phyloP scores from a whole-genome alignment of 2,888 invertebrate species.

The Drosophila testacea region DNA sequence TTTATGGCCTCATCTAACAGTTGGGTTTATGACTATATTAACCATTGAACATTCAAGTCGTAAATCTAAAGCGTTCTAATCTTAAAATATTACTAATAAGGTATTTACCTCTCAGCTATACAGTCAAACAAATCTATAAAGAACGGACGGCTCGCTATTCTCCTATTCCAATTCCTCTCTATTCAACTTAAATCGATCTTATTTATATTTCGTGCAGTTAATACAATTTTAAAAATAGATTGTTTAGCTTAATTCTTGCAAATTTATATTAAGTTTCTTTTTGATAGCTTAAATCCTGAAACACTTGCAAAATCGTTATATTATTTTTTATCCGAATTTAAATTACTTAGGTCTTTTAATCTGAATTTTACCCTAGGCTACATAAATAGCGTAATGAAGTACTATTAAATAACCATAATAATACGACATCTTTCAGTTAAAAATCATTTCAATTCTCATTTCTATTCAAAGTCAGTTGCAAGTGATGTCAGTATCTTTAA shows the following conservation, averaged over 20 bases:
- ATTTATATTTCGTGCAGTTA: no score
- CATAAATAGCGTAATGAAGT: neutral
- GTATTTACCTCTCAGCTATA: neutral
- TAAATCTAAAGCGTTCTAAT: slow-evolving; percentile 1
- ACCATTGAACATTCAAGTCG: slow-evolving; percentile 2
- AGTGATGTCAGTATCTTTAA: slow-evolving; percentile 20
- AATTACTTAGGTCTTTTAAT: no score
- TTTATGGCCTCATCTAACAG: slow-evolving; percentile 6
- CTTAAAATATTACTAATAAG: neutral
- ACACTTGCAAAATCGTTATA: no score
- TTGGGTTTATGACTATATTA: slow-evolving; percentile 12
- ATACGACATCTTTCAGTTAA: neutral
- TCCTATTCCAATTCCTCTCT: no score
- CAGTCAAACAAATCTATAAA: neutral
- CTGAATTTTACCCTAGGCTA: no score
- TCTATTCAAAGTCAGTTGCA: neutral
- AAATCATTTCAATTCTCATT: neutral
- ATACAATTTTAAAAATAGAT: no score
- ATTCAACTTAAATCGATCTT: no score
- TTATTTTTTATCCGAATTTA: no score
- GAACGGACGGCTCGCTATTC: neutral
- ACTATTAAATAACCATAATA: neutral
- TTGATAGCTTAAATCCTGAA: neutral
- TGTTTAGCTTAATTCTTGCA: no score
- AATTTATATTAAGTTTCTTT: no score